Base-by-base conservation (phyloP, 2,113 vertebrate genomes). In the Pachypanchax playfairii region DNA sequence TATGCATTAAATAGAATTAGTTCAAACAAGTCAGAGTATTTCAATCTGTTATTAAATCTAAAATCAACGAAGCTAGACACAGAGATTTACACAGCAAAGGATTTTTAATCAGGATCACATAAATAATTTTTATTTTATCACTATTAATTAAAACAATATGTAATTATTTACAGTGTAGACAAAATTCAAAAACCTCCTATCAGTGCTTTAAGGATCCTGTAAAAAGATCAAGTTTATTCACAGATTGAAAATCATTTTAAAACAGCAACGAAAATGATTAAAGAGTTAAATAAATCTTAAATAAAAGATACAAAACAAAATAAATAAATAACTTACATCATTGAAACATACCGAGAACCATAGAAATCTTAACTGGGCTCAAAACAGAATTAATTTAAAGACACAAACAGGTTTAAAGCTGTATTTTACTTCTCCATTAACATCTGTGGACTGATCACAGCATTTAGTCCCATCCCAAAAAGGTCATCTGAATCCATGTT, bases 401-500 rank as follows among this genome's bases (percentile, higher is more conserved):
- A 3, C 22, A 15, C 25, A 50, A 7, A 53, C 28, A 44, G 29
- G 24, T 24, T 7, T 21, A 1, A 4, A 35, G n/a, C 0, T 10
- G 31, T 25, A 11, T 46, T 68, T 79, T 59, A 84, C 29, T 75
- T 70, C 11, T 84, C 73, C 57, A 22, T 20, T 6, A 81, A 80
- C 53, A 87, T 79, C 17, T 86, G 86, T 75, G 87, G 89, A 79
- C 86, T 90, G 31, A 31, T 44, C 59, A 89, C 1, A 2, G 50
- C 7, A 18, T 75, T 58, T 17, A 57, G 59, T 43, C 52, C 58
- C 77, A 88, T 89, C 24, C 84, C 84, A 9, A 90, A 36, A 38
- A 56, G 87, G 44, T 90, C 87, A 13, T 68, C 80, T 17, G 86
- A 83, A 67, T 88, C 85, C 73, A 88, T 0, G 31, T 87, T 70